Evolutionary conservation across 2,797 vertebrate species (phyloP).

Genomic region (Orientallactaga sibirica): DNA sequence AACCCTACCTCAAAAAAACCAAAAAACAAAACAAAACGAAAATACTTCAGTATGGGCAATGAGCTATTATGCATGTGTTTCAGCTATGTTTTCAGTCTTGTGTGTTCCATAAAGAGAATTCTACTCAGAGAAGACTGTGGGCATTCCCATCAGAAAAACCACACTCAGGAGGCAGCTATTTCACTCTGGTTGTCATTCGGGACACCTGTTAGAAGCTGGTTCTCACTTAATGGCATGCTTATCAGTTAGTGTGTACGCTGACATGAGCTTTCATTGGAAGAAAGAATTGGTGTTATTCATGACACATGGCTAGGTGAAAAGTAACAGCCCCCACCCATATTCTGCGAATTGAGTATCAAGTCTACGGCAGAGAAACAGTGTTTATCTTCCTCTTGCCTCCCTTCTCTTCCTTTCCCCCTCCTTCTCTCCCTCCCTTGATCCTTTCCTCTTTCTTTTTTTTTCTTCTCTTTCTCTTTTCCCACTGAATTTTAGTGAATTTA

Average conservation of each 20-base stretch:
- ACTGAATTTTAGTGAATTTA: not conserved
- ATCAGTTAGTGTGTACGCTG: not conserved
- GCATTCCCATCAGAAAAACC: not conserved
- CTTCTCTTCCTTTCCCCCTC: rapidly evolving
- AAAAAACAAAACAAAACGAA: no score
- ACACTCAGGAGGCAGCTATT: not conserved
- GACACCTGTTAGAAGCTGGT: not conserved
- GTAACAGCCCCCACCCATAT: not conserved
- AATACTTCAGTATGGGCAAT: not conserved
- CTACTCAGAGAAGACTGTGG: not conserved
- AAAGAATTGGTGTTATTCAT: not conserved
- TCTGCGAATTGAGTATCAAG: not conserved
- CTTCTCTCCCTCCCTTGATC: rapidly evolving
- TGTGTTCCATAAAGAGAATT: not conserved
- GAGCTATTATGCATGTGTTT: not conserved
- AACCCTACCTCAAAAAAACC: no score
- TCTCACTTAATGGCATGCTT: not conserved
- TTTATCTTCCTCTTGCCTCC: not conserved
- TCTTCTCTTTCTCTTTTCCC: not conserved
- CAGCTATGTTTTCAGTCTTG: not conserved
- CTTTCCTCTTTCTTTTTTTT: rapidly evolving
- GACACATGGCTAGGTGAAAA: not conserved
- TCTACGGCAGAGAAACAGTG: not conserved
- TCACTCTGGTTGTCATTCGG: not conserved
- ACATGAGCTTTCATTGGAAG: not conserved